phyloP scores from a whole-genome alignment of 2,888 invertebrate genomes.

The Scaptomyza polygonia region DNA sequence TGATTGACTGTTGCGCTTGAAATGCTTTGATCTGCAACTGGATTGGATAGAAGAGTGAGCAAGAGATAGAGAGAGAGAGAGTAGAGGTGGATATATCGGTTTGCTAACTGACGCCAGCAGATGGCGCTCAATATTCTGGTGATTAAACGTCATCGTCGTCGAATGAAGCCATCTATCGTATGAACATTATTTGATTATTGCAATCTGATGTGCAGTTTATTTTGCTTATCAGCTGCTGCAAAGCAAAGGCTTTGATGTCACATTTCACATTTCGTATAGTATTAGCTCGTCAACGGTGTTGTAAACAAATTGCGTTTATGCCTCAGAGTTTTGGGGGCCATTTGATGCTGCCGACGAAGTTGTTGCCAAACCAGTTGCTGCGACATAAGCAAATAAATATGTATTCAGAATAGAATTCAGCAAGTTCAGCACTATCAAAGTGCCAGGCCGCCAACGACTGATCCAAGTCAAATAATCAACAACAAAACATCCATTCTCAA shows the following conservation, averaged over 20 bases:
- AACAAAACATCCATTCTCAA: conserved; percentile 12
- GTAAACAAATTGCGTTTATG: conserved; percentile 59
- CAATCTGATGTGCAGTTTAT: conserved; percentile 58
- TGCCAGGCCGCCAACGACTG: conserved; percentile 54
- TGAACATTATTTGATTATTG: conserved; percentile 42
- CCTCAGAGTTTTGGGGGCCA: conserved; percentile 56
- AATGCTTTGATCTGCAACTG: conserved; percentile 70
- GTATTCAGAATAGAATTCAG: conserved; percentile 44
- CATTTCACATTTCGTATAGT: conserved; percentile 38
- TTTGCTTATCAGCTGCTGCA: conserved; percentile 54
- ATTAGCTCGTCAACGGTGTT: conserved; percentile 40
- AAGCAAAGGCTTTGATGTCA: conserved; percentile 66
- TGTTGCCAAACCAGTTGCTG: conserved; percentile 68
- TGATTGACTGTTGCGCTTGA: conserved; percentile 77
- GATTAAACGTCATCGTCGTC: conserved; percentile 36
- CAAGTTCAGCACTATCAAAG: conserved; percentile 73
- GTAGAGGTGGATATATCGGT: conserved; percentile 12
- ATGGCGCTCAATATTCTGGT: conserved; percentile 68
- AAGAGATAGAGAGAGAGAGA: neutral
- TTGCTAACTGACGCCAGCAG: conserved; percentile 61
- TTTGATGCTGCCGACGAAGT: conserved; percentile 71
- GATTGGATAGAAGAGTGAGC: conserved; percentile 10
- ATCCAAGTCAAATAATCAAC: conserved; percentile 67
- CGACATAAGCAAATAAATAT: conserved; percentile 76
- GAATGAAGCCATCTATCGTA: conserved; percentile 53